Percentiles rank a stretch among this genome's conserved stretches.
Evolutionary conservation across 2,888 invertebrate genomes (phyloP).

Genomic region (Polietes domitor): DNA sequence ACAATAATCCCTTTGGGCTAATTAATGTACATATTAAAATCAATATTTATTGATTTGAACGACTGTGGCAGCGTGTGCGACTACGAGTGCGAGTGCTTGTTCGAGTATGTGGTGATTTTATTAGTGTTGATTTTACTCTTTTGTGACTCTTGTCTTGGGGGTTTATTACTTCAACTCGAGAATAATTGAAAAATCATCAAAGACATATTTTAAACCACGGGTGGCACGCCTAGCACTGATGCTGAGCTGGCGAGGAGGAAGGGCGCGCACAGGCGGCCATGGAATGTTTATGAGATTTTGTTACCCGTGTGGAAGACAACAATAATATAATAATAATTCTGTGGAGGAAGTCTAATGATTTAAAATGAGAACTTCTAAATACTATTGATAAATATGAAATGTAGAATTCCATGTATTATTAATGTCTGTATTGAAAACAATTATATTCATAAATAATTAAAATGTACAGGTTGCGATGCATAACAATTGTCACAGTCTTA

Average conservation of each 20-base stretch:
- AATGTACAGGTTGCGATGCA: too few species aligned
- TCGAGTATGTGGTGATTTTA: not conserved
- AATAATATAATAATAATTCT: too few species aligned
- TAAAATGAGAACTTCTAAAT: too few species aligned
- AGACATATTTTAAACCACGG: slow-evolving; percentile 57
- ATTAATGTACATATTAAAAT: slow-evolving; percentile 57
- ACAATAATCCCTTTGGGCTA: slow-evolving; percentile 52
- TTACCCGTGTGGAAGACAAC: too few species aligned
- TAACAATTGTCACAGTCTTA: too few species aligned
- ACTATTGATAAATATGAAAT: too few species aligned
- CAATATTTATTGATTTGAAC: slow-evolving; percentile 41
- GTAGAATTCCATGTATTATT: too few species aligned
- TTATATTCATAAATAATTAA: too few species aligned
- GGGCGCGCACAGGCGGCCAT: too few species aligned
- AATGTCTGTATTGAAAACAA: too few species aligned
- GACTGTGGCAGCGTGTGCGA: not conserved
- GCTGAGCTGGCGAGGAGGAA: not conserved
- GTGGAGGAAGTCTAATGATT: too few species aligned
- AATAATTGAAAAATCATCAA: slow-evolving; percentile 59
- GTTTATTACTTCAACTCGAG: slow-evolving; percentile 21
- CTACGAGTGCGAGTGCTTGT: not conserved
- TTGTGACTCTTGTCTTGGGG: slow-evolving; percentile 1
- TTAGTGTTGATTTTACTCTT: not conserved
- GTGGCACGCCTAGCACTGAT: slow-evolving; percentile 44
- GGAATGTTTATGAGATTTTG: too few species aligned